phyloP scores from a whole-genome alignment of 1,140 invertebrate species.

The Muscidifurax raptorellus region DNA sequence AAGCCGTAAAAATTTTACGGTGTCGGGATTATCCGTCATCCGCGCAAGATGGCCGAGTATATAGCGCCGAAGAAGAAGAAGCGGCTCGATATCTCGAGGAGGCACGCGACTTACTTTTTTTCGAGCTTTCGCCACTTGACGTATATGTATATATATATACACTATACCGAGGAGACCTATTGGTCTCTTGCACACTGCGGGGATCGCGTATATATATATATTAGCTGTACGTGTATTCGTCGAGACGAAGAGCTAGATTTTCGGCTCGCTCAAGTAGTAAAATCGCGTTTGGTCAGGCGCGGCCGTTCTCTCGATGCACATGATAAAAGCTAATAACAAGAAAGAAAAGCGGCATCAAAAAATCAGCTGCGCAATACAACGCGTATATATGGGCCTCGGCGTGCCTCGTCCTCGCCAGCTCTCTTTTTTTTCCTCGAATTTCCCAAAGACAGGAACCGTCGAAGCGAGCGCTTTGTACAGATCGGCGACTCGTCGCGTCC shows the following conservation, averaged over 20 bases:
- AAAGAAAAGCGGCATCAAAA: neutral
- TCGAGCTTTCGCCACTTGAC: conserved; percentile 1
- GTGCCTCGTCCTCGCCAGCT: neutral
- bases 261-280: conserved; percentile 20
- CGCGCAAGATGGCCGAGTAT: neutral
- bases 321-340: neutral
- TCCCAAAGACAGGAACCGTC: neutral
- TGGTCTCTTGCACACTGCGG: too few species aligned
- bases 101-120: neutral
- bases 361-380: too few species aligned
- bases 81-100: neutral
- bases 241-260: neutral
- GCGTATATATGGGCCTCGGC: too few species aligned
- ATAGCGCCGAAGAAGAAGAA: neutral
- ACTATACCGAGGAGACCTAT: too few species aligned
- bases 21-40: conserved; percentile 46
- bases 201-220: too few species aligned
- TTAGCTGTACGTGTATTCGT: too few species aligned
- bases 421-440: neutral
- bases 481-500: conserved; percentile 42
- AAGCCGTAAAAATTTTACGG: conserved; percentile 44
- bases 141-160: too few species aligned
- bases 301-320: too few species aligned
- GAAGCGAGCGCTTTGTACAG: neutral
- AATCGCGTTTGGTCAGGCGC: conserved; percentile 30